These are phyloP conservation scores for Neotoma lepida DNA, from an alignment of 2,113 vertebrate genomes.

Conservation along the genomic window DNA sequence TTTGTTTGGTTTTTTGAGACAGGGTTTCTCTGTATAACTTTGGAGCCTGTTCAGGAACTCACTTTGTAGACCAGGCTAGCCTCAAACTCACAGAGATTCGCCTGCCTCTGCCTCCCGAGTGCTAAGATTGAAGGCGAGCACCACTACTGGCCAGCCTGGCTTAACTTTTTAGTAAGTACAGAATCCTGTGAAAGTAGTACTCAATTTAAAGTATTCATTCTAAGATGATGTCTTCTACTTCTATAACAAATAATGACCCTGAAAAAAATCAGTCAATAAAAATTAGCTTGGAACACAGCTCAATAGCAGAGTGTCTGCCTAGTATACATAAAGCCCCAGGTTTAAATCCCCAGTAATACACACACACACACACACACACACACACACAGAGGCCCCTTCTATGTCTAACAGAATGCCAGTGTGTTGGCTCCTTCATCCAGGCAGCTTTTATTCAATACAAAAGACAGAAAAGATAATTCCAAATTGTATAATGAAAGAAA, in stretches of 20 bases:
- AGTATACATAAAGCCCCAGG: not conserved
- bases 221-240: not conserved
- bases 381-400: too few species aligned
- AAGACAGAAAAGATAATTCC: not conserved
- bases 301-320: not conserved
- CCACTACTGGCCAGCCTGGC: not conserved
- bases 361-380: not conserved
- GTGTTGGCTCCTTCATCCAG: not conserved
- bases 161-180: not conserved
- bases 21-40: too few species aligned
- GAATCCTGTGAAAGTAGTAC: not conserved
- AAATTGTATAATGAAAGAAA: slow-evolving; percentile 1
- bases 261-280: not conserved
- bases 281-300: not conserved
- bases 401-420: not conserved
- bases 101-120: not conserved
- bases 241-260: slow-evolving; percentile 13
- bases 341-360: not conserved
- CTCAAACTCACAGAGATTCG: not conserved
- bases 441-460: not conserved
- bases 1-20: too few species aligned
- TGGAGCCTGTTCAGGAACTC: too few species aligned
- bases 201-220: not conserved
- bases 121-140: not conserved
- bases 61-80: not conserved